These are phyloP conservation scores for Andrena hattorfiana DNA, from an alignment of 2,888 invertebrate genomes.

Conservation along the genomic window DNA sequence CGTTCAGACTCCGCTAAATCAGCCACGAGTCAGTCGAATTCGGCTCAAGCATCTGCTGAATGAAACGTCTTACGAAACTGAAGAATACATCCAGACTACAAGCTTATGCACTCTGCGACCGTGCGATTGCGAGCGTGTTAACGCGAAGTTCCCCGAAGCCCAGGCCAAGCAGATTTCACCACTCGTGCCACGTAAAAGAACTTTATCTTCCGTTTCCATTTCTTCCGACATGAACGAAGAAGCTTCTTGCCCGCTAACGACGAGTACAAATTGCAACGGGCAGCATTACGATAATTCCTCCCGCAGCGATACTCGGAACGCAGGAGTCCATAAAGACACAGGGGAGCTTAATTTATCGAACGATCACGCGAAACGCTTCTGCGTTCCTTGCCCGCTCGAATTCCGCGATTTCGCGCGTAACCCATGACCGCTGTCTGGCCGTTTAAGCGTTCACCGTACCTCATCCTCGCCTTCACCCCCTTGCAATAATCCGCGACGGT, in stretches of 20 bases:
- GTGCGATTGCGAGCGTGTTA: too few species aligned
- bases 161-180: too few species aligned
- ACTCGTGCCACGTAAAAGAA: neutral
- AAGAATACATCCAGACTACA: too few species aligned
- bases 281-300: conserved; percentile 55
- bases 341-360: conserved; percentile 56
- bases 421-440: conserved; percentile 12
- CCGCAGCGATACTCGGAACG: conserved; percentile 40
- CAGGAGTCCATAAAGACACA: conserved; percentile 55
- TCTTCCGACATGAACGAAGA: conserved; percentile 32
- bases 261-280: conserved; percentile 49
- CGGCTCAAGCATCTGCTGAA: too few species aligned
- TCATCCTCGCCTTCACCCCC: neutral
- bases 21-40: too few species aligned
- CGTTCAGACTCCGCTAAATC: too few species aligned
- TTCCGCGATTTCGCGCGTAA: conserved; percentile 41
- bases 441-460: neutral
- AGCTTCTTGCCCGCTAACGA: conserved; percentile 1
- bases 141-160: too few species aligned
- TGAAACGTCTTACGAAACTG: too few species aligned
- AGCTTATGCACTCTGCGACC: too few species aligned
- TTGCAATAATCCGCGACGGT: conserved; percentile 35
- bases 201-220: neutral
- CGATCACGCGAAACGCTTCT: conserved; percentile 57
- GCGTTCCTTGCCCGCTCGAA: conserved; percentile 38